Percentiles rank a stretch among this genome's conserved stretches.
Evolutionary conservation across 2,888 invertebrate genomes (phyloP).

Genomic region (Drosophila ezoana): DNA sequence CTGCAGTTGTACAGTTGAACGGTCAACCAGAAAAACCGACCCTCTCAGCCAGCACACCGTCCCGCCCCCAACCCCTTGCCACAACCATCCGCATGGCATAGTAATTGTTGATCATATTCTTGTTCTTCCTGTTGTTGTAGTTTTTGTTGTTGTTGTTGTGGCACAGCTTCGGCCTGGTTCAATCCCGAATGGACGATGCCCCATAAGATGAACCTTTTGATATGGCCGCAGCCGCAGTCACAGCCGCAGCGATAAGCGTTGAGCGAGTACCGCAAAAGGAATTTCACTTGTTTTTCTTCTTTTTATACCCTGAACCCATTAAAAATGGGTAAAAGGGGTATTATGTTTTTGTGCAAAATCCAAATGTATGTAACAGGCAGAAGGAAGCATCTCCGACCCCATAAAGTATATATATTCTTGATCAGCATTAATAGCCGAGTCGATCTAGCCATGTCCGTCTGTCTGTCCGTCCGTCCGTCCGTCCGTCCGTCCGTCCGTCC

Average conservation of each 20-base stretch:
- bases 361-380: no score
- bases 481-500: no score
- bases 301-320: no score
- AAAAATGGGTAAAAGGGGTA: no score
- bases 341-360: no score
- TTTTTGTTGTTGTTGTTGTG: conserved; percentile 17
- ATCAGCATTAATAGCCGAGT: no score
- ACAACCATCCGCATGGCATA: conserved; percentile 6
- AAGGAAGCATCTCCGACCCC: no score
- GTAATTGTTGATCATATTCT: conserved; percentile 24
- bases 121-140: background rate
- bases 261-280: conserved; percentile 33
- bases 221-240: conserved; percentile 36
- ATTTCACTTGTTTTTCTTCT: conserved; percentile 14
- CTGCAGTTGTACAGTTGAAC: conserved; percentile 77
- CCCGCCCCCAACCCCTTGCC: background rate
- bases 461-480: no score
- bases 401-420: no score
- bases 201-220: conserved; percentile 61
- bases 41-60: background rate
- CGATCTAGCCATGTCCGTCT: no score
- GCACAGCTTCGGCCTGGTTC: conserved; percentile 37
- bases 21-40: conserved; percentile 42
- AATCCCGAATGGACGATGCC: conserved; percentile 45
- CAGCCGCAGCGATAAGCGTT: conserved; percentile 43